Conservation (phyloP, 2,888 invertebrate species). For the Campoplex capitator region DNA sequence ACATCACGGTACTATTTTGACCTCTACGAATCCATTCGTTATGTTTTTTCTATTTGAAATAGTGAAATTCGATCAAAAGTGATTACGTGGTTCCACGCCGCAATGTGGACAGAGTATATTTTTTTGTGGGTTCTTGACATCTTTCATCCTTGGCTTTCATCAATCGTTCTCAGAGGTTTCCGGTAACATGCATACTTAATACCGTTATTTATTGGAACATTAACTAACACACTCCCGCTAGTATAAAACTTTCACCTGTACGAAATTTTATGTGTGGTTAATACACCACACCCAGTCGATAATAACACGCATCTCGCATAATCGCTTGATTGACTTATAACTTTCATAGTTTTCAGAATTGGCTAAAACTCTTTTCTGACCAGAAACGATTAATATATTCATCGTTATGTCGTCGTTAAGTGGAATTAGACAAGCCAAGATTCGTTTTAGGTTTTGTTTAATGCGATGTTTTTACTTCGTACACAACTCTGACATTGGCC, state of each 20-base stretch:
- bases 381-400: slow-evolving; percentile 40
- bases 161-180: slow-evolving; percentile 44
- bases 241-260: slow-evolving; percentile 52
- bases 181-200: slow-evolving; percentile 18
- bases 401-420: slow-evolving; percentile 45
- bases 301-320: slow-evolving; percentile 60
- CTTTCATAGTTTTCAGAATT: slow-evolving; percentile 66
- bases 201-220: slow-evolving; percentile 66
- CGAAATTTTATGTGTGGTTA: slow-evolving; percentile 57
- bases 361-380: slow-evolving; percentile 42
- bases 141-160: slow-evolving; percentile 32
- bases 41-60: too few relatives aligned
- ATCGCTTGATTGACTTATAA: slow-evolving; percentile 68
- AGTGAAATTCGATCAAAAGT: too few relatives aligned
- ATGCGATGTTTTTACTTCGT: too few relatives aligned
- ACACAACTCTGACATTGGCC: too few relatives aligned
- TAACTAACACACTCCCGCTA: slow-evolving; percentile 63
- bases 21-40: too few relatives aligned
- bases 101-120: neutral
- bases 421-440: neutral
- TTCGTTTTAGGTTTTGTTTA: too few relatives aligned
- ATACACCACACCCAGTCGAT: slow-evolving; percentile 47
- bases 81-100: too few relatives aligned
- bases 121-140: slow-evolving; percentile 63
- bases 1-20: too few relatives aligned